Evolutionary conservation across 2,797 vertebrate species (phyloP), one percentile per base, ranked within the genome.

Genomic region (Sphaeramia orbicularis): DNA sequence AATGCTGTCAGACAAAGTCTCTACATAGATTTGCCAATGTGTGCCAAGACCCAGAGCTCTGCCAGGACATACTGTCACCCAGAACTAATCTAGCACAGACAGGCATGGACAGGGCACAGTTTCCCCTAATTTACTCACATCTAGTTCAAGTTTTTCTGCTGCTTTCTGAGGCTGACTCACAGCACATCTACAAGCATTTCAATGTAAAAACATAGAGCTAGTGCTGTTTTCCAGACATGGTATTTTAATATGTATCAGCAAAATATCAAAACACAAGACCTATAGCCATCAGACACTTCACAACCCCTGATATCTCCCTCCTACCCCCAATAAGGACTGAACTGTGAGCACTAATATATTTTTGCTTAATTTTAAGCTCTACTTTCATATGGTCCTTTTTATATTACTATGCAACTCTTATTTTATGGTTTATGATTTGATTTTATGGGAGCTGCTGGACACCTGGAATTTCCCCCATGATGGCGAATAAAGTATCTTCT

Each of bases 51-150:
- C 53, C 32, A 47, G 48, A 73, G 79, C 74, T 74, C 64, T 83
- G 76, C 78, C 78, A 86, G 78, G 74, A 73, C 53, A 68, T 16
- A 71, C 70, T 83, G 80, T 89, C 86, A 84, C 76, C 80, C 74
- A 79, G 68, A 86, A 84, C 78, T 84, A 89, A 84, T 84, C 78
- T 83, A 73, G 77, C 60, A 74, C 73, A 78, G 80, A 72, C 65
- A 71, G 51, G 24, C 71, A 63, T 45, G 35, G 67, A 66, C 65
- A 78, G 53, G 44, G n/a, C 55, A 74, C 54, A 51, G 69, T 75
- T 78, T 86, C 74, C 32, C 52, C 72, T 77, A 43, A 74, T 74
- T 83, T 65, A 52, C 77, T 76, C 62, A 13, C 57, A 69, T 43
- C 32, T 14, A 54, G 38, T 47, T 40, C 30, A 62, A 59, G 11